These are phyloP conservation scores for Eucera pruinosa DNA, from an alignment of 2,888 invertebrate species.

Conservation along the genomic window DNA sequence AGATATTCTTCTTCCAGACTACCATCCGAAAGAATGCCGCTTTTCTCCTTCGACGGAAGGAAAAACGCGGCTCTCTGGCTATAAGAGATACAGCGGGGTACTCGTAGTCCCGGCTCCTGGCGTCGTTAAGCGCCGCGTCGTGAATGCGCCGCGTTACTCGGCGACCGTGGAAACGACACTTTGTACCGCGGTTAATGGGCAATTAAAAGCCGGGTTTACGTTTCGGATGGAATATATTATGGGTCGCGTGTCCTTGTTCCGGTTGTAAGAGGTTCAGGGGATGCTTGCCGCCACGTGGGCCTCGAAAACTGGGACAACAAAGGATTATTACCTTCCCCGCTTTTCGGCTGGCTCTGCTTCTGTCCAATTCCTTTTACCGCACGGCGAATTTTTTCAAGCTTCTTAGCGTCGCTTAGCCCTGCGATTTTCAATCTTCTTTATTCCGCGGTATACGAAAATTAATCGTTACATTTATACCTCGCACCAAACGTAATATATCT, in stretches of 20 bases:
- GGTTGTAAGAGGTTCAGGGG: not conserved
- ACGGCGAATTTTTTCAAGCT: too few relatives aligned
- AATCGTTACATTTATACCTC: too few relatives aligned
- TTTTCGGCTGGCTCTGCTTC: too few relatives aligned
- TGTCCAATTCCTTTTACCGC: too few relatives aligned
- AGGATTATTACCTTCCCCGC: not conserved
- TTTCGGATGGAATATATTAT: conserved; percentile 76
- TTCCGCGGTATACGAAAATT: too few relatives aligned
- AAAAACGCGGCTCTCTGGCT: conserved; percentile 1
- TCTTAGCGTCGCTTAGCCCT: too few relatives aligned
- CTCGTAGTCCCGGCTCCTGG: not conserved
- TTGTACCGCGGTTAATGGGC: conserved; percentile 77
- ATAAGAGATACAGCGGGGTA: not conserved
- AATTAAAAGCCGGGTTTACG: conserved; percentile 77
- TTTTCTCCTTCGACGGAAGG: conserved; percentile 3
- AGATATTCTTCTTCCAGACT: not conserved
- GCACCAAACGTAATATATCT: too few relatives aligned
- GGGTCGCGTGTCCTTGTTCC: conserved; percentile 46
- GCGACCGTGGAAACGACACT: conserved; percentile 79
- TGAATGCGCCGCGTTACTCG: conserved; percentile 70
- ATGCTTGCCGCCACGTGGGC: not conserved
- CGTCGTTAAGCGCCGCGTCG: conserved; percentile 56
- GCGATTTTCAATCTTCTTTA: too few relatives aligned
- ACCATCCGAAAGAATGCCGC: conserved; percentile 19
- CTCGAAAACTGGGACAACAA: not conserved